phyloP scores from a whole-genome alignment of 2,113 vertebrate genomes.

The Eidolon helvum region DNA sequence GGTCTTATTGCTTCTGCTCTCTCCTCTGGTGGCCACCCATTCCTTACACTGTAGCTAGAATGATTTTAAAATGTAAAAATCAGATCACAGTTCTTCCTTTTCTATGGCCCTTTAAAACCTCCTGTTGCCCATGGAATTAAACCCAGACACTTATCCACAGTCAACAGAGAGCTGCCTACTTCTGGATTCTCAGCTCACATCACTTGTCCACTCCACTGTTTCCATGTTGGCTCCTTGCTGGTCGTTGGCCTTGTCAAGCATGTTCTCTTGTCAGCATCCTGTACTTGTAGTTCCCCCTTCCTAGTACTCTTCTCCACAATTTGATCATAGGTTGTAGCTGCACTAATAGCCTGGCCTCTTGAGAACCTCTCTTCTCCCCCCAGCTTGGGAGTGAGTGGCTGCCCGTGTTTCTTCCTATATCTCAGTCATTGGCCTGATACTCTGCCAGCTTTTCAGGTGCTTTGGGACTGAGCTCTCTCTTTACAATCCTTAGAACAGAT shows the following conservation, averaged over 20 bases:
- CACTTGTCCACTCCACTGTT: not conserved
- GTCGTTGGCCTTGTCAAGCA: not conserved
- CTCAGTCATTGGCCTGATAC: not conserved
- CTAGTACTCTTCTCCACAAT: not conserved
- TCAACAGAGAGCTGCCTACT: not conserved
- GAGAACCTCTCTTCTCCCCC: not conserved
- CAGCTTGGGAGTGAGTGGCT: not conserved
- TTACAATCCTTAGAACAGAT: not conserved
- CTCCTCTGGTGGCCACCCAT: not conserved
- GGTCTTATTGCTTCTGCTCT: not conserved
- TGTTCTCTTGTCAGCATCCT: not conserved
- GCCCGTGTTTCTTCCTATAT: not conserved
- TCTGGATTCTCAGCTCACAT: not conserved
- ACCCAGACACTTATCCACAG: not conserved
- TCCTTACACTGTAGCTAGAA: not conserved
- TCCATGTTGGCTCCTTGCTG: not conserved
- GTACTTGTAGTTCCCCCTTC: not conserved
- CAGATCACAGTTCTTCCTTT: not conserved
- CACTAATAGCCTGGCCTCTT: not conserved
- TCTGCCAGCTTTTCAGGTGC: not conserved
- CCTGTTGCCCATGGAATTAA: not conserved
- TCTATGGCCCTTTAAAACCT: not conserved
- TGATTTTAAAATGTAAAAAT: not conserved
- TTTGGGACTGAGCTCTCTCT: not conserved
- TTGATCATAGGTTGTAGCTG: not conserved